A percentile compares a stretch with the other conserved stretches of the same genome.
phyloP scores from a whole-genome alignment of 2,797 vertebrate species.

The Vespertilio murinus region DNA sequence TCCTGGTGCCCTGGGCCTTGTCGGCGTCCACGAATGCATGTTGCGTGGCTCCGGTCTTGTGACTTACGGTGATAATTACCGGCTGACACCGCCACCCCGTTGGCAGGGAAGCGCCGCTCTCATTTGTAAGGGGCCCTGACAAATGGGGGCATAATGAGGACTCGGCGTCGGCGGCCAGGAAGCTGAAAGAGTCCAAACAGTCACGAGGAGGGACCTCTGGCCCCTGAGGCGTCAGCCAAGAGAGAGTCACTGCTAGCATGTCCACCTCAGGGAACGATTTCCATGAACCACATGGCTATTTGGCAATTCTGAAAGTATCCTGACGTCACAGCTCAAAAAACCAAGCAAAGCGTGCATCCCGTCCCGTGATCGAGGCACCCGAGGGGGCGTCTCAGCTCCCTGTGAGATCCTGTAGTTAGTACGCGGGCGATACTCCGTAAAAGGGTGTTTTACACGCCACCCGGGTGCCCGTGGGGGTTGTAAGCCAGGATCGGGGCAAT shows the following conservation, averaged over 20 bases:
- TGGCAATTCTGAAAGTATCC: not conserved
- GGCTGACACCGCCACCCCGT: constrained; percentile 26
- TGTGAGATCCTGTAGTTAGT: not conserved
- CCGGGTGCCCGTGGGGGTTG: not conserved
- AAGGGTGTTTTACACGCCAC: not conserved
- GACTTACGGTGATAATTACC: constrained; percentile 52
- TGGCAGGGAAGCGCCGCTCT: constrained; percentile 4
- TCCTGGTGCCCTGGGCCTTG: not conserved
- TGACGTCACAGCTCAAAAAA: not conserved
- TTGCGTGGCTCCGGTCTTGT: constrained; percentile 38
- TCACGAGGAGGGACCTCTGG: not conserved
- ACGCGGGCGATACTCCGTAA: not conserved
- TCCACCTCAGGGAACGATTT: not conserved
- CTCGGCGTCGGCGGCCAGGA: not conserved
- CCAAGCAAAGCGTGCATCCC: not conserved
- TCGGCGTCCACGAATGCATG: not conserved
- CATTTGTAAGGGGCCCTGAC: constrained; percentile 36
- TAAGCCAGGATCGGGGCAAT: not conserved
- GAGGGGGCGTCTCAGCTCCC: not conserved
- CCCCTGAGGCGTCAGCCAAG: constrained; percentile 33
- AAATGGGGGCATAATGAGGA: constrained; percentile 61
- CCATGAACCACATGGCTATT: not conserved
- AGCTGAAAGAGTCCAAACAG: not conserved
- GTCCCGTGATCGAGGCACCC: not conserved
- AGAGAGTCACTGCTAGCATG: not conserved